A percentile compares a stretch with the other conserved stretches of the same genome.
phyloP scores from a whole-genome alignment of 2,113 vertebrate species.

The Anarrhichthys ocellatus region DNA sequence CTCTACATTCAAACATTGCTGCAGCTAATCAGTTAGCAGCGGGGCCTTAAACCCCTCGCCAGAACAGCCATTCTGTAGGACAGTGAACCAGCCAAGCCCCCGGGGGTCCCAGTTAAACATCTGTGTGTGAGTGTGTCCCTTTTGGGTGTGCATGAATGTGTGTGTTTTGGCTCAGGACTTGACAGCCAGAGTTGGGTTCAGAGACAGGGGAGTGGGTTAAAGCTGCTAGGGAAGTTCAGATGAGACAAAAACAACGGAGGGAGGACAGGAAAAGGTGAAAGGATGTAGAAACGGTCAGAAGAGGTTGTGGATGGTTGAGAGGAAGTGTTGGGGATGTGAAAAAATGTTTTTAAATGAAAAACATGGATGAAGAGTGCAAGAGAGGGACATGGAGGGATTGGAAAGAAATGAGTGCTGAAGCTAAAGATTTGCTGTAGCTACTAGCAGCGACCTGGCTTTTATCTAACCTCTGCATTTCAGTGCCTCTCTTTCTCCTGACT shows the following conservation, averaged over 20 bases:
- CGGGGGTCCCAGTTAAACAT: constrained; percentile 55
- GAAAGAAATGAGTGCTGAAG: constrained; percentile 11
- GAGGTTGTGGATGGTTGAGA: constrained; percentile 2
- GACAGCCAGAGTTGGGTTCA: constrained; percentile 49
- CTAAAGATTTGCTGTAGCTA: constrained; percentile 14
- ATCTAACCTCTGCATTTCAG: constrained; percentile 49
- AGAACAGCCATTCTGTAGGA: constrained; percentile 60
- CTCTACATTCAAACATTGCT: constrained; percentile 45
- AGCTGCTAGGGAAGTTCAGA: constrained; percentile 75
- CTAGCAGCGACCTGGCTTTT: constrained; percentile 43
- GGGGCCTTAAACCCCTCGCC: constrained; percentile 44
- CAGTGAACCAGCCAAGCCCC: constrained; percentile 55
- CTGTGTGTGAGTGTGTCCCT: constrained; percentile 45
- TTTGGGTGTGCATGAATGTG: constrained; percentile 34
- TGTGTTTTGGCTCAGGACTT: constrained; percentile 46
- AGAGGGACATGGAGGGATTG: neutral
- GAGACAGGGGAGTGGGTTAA: constrained; percentile 41
- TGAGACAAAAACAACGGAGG: constrained; percentile 46
- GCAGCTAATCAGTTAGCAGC: constrained; percentile 64
- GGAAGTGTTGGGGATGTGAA: neutral
- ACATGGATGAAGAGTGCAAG: neutral
- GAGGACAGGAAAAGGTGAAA: constrained; percentile 2
- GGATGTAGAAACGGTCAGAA: constrained; percentile 1
- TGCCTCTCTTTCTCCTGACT: constrained; percentile 27
- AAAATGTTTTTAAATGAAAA: constrained; percentile 2